Percentiles rank a stretch among this genome's conserved stretches.
These are phyloP conservation scores for Thaumetopoea pityocampa DNA, from an alignment of 1,140 invertebrate species.

Conservation along the genomic window DNA sequence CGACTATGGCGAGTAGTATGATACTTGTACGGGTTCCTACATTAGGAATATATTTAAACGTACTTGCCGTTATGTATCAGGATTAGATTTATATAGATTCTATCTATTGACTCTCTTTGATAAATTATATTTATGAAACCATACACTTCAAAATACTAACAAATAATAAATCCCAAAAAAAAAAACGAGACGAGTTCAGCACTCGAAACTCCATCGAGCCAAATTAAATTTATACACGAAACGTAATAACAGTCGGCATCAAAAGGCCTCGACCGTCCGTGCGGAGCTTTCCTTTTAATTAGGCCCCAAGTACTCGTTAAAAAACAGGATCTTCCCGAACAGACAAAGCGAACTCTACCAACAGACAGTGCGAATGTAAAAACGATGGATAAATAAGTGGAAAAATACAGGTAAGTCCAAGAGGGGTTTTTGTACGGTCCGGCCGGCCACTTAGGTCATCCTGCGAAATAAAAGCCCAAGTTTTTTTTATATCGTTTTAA, in stretches of 20 bases:
- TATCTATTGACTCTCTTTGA: no score
- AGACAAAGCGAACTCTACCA: conserved; percentile 64
- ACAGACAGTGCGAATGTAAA: conserved; percentile 71
- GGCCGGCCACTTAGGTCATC: conserved; percentile 74
- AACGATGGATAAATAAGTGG: conserved; percentile 74
- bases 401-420: conserved; percentile 74
- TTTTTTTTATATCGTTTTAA: conserved; percentile 75
- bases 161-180: conserved; percentile 31
- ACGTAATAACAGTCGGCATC: conserved; percentile 68
- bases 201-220: conserved; percentile 63
- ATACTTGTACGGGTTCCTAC: no score
- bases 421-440: conserved; percentile 71
- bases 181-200: conserved; percentile 46
- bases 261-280: conserved; percentile 72
- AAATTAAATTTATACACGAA: conserved; percentile 72
- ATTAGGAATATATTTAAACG: no score
- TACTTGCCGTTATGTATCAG: no score
- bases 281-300: conserved; percentile 74
- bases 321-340: conserved; percentile 71
- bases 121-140: no score
- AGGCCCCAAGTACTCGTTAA: conserved; percentile 74
- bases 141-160: conserved; percentile 34
- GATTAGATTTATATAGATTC: no score
- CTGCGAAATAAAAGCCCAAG: conserved; percentile 70
- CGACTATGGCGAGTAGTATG: no score